phyloP scores from a whole-genome alignment of 2,113 vertebrate species.

The Ifrita kowaldi region DNA sequence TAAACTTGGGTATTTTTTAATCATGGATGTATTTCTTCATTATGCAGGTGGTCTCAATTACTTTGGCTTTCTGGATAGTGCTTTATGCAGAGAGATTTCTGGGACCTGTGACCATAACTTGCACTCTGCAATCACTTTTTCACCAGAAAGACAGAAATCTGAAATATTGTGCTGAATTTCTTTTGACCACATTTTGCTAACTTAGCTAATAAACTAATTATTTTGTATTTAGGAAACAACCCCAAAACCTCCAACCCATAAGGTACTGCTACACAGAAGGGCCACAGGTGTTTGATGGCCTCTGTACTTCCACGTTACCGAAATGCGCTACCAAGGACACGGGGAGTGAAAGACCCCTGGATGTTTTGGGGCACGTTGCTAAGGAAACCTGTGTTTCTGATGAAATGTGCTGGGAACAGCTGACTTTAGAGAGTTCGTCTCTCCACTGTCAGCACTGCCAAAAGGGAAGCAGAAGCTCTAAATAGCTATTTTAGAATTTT shows the following conservation, averaged over 20 bases:
- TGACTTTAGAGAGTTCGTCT: not conserved
- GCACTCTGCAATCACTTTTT: not conserved
- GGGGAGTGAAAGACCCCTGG: not conserved
- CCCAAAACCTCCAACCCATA: not conserved
- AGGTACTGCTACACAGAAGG: not conserved
- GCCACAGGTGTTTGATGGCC: rapidly evolving
- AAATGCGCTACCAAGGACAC: not conserved
- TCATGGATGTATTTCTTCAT: not conserved
- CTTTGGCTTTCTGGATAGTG: not conserved
- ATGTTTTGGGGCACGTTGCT: not conserved
- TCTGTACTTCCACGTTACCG: not conserved
- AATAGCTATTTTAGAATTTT: not conserved
- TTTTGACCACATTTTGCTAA: not conserved
- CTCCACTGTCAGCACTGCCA: not conserved
- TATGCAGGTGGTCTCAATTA: not conserved
- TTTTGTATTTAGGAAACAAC: not conserved
- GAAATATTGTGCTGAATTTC: not conserved
- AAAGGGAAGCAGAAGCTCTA: not conserved
- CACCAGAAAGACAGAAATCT: not conserved
- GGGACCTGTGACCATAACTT: not conserved
- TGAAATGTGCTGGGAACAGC: not conserved
- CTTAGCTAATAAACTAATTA: not conserved
- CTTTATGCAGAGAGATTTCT: not conserved
- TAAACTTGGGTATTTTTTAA: not conserved
- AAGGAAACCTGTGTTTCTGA: not conserved